Conservation (phyloP, 2,888 invertebrate species). For the Scelioninae gen. 2 region DNA sequence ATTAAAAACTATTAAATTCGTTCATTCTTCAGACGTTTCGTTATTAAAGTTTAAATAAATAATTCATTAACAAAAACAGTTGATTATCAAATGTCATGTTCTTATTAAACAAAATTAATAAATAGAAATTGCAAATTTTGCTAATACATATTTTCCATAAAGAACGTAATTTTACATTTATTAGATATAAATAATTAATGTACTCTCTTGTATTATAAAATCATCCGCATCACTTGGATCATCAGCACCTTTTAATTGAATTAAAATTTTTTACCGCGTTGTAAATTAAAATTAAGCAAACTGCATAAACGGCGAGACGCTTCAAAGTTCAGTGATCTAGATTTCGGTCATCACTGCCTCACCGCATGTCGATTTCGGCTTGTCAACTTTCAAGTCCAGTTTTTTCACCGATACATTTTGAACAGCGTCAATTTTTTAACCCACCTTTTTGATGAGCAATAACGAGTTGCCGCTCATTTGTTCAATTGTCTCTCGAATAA, state of each 20-base stretch:
- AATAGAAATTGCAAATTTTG: background rate
- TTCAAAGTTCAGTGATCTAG: conserved; percentile 36
- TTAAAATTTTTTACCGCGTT: conserved; percentile 7
- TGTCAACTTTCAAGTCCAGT: conserved; percentile 39
- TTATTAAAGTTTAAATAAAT: too few relatives aligned
- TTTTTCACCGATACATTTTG: conserved; percentile 16
- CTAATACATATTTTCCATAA: background rate
- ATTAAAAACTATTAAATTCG: too few relatives aligned
- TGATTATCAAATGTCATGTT: too few relatives aligned
- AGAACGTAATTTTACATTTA: background rate
- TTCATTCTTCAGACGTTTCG: conserved; percentile 43
- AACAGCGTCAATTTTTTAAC: background rate
- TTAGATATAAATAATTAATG: conserved; percentile 13
- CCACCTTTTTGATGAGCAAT: conserved; percentile 5
- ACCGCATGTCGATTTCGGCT: conserved; percentile 23
- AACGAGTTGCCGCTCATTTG: conserved; percentile 15
- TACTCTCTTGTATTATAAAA: background rate
- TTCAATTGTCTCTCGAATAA: conserved; percentile 41
- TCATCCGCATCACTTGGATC: background rate
- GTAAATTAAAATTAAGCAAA: conserved; percentile 28
- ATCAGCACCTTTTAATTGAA: conserved; percentile 28
- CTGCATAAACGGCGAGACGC: background rate
- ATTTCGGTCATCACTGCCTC: conserved; percentile 26
- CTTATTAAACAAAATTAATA: too few relatives aligned
- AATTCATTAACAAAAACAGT: too few relatives aligned